A percentile compares a stretch with the other conserved stretches of the same genome.
phyloP scores from a whole-genome alignment of 92 coral and sea anemone genomes.

The Epizoanthus illoricatus region DNA sequence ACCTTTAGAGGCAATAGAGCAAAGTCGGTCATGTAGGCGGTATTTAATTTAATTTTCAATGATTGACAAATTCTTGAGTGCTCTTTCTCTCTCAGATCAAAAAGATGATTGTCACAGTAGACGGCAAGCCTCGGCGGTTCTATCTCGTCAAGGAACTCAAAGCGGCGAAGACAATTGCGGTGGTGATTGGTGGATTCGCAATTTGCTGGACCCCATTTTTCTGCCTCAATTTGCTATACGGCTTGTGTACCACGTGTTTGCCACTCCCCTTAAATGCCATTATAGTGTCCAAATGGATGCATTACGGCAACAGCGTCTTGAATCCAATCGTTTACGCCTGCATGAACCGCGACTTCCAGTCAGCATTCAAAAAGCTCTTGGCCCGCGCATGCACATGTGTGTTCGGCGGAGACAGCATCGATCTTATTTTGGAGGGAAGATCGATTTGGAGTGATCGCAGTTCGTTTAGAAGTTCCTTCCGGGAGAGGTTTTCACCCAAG shows the following conservation, averaged over 20 bases:
- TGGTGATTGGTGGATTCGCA: constrained; percentile 90
- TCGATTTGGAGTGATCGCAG: constrained; percentile 66
- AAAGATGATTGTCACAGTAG: constrained; percentile 81
- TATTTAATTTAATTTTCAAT: background rate
- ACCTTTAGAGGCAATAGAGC: too few species aligned
- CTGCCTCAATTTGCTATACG: constrained; percentile 77
- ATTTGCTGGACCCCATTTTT: constrained; percentile 98
- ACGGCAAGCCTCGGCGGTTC: constrained; percentile 88
- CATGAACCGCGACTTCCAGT: constrained; percentile 93
- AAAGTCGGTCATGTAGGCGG: too few species aligned
- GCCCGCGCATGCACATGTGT: constrained; percentile 69
- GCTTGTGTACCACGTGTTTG: constrained; percentile 60
- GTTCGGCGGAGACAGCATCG: constrained; percentile 68
- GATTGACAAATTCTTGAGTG: background rate
- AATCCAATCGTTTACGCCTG: constrained; percentile 95
- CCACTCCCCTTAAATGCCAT: constrained; percentile 79
- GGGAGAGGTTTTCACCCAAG: constrained; percentile 37
- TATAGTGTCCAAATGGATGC: constrained; percentile 92
- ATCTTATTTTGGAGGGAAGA: constrained; percentile 56
- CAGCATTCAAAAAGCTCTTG: constrained; percentile 82
- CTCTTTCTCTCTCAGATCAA: constrained; percentile 47
- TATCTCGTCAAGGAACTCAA: constrained; percentile 84
- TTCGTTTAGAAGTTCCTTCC: constrained; percentile 46
- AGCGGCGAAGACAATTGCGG: constrained; percentile 94
- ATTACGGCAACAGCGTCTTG: constrained; percentile 92